phyloP scores from a whole-genome alignment of 2,797 vertebrate genomes.

The Arrhamphus sclerolepis region DNA sequence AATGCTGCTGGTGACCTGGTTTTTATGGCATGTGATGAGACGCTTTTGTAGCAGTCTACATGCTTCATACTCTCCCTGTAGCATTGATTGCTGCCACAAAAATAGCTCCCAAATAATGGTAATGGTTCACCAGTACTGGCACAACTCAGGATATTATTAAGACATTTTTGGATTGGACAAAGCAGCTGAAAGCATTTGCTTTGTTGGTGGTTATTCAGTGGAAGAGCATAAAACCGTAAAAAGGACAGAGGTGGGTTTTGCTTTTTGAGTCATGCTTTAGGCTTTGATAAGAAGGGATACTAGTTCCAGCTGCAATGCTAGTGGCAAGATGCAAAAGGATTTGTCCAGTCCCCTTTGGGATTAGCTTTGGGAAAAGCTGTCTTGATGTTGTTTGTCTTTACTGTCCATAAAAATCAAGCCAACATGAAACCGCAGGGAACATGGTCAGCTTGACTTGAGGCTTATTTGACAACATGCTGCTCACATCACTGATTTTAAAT shows the following conservation, averaged over 20 bases:
- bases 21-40: constrained; percentile 58
- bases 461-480: neutral
- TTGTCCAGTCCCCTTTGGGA: constrained; percentile 55
- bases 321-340: constrained; percentile 50
- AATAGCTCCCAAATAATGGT: constrained; percentile 72
- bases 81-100: constrained; percentile 58
- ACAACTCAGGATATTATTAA: constrained; percentile 46
- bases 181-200: constrained; percentile 44
- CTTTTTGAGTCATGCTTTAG: constrained; percentile 25
- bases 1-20: constrained; percentile 45
- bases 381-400: constrained; percentile 58
- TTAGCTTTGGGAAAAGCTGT: constrained; percentile 50
- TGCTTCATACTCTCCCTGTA: constrained; percentile 50
- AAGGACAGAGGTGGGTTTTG: constrained; percentile 11
- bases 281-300: constrained; percentile 49
- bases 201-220: constrained; percentile 26
- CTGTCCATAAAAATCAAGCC: constrained; percentile 46
- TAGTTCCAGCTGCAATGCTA: constrained; percentile 51
- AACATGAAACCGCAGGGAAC: constrained; percentile 27
- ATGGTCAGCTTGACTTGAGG: constrained; percentile 8
- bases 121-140: constrained; percentile 50
- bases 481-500: constrained; percentile 6
- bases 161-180: constrained; percentile 72
- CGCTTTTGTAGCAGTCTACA: constrained; percentile 40
- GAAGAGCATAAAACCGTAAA: constrained; percentile 19